phyloP scores from a whole-genome alignment of 2,888 invertebrate species.

The Sclerodermus sp. region DNA sequence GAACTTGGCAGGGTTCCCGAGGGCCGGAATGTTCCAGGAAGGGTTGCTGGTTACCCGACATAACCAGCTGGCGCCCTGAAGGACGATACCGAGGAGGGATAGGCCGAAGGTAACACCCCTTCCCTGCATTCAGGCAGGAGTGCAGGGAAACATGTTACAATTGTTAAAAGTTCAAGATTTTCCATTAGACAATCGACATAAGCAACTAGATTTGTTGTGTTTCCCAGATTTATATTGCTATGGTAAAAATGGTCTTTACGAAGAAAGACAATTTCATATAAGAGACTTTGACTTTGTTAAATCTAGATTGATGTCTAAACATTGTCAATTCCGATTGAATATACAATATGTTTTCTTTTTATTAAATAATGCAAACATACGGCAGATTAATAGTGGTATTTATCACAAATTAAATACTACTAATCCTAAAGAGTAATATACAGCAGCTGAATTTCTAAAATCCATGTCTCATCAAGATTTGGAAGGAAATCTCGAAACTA shows the following conservation, averaged over 20 bases:
- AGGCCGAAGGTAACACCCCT: too few relatives aligned
- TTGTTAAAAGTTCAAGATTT: conserved; percentile 25
- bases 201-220: conserved; percentile 27
- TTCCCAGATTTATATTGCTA: conserved; percentile 29
- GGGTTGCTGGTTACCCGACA: too few relatives aligned
- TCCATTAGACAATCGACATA: conserved; percentile 21
- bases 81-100: too few relatives aligned
- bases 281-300: conserved; percentile 30
- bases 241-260: conserved; percentile 24
- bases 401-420: conserved; percentile 23
- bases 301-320: conserved; percentile 26
- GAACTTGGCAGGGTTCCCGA: too few relatives aligned
- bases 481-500: conserved; percentile 20
- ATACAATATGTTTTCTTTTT: conserved; percentile 34
- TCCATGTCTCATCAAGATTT: conserved; percentile 13
- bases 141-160: too few relatives aligned
- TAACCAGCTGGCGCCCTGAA: conserved; percentile 32
- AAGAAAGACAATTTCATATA: conserved; percentile 16
- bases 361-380: conserved; percentile 27
- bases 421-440: conserved; percentile 17
- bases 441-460: conserved; percentile 14
- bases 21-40: too few relatives aligned
- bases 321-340: conserved; percentile 33
- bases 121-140: too few relatives aligned
- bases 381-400: too few relatives aligned